Conservation (phyloP, 2,888 invertebrate genomes). For the Tridacna gigas region DNA sequence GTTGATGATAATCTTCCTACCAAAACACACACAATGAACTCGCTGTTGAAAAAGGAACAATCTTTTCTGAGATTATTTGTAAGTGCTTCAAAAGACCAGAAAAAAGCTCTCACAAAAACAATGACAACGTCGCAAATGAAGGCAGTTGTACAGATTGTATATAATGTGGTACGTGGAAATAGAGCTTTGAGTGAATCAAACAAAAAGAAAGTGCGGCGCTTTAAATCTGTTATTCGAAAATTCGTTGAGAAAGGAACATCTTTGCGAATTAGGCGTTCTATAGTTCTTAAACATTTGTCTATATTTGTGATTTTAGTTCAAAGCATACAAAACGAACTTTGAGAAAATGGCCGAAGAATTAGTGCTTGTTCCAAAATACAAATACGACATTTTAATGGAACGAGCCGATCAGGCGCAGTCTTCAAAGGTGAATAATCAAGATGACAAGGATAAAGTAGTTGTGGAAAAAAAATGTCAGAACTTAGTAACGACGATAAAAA, state of each 20-base stretch:
- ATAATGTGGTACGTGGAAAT: slow-evolving; percentile 17
- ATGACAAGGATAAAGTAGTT: too few relatives aligned
- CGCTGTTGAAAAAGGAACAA: background rate
- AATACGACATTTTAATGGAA: slow-evolving; percentile 11
- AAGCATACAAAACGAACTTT: background rate
- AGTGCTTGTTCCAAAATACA: slow-evolving; percentile 16
- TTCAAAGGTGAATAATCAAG: background rate
- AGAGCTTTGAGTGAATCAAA: background rate
- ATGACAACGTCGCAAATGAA: slow-evolving; percentile 6
- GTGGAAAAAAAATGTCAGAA: too few relatives aligned
- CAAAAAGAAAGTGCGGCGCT: slow-evolving; percentile 1
- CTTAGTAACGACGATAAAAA: too few relatives aligned
- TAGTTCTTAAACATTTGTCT: background rate
- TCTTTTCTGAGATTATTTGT: background rate
- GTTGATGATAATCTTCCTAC: background rate
- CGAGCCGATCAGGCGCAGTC: background rate
- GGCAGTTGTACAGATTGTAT: slow-evolving; percentile 18
- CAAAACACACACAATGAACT: background rate
- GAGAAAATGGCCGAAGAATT: slow-evolving; percentile 14
- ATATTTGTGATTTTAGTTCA: background rate
- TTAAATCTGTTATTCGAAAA: slow-evolving; percentile 2
- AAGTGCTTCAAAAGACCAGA: background rate
- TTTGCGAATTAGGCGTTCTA: background rate
- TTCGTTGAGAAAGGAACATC: slow-evolving; percentile 1
- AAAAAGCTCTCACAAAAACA: slow-evolving; percentile 6